These are phyloP conservation scores for Amphipyra tragopoginis DNA, from an alignment of 2,888 invertebrate genomes.

Conservation along the genomic window DNA sequence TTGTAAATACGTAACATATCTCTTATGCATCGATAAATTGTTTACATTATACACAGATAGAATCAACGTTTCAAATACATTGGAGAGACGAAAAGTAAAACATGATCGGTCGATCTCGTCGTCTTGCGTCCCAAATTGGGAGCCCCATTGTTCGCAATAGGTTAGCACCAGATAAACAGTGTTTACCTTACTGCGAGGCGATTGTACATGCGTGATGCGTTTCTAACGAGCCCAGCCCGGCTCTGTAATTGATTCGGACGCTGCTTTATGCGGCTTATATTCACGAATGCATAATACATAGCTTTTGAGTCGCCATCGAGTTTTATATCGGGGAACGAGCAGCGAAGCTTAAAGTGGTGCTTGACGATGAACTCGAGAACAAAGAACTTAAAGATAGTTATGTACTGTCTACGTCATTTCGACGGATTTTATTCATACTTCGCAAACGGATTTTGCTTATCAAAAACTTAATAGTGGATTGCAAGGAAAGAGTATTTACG, in stretches of 20 bases:
- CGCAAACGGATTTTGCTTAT: conserved; percentile 17
- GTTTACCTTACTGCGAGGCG: conserved; percentile 82
- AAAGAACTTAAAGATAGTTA: conserved; percentile 69
- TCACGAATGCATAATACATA: conserved; percentile 89
- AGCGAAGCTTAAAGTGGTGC: conserved; percentile 62
- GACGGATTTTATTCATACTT: conserved; percentile 48
- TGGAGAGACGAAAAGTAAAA: conserved; percentile 59
- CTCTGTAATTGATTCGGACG: conserved; percentile 87
- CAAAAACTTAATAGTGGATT: conserved; percentile 8
- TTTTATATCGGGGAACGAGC: conserved; percentile 71
- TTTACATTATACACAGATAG: conserved; percentile 54
- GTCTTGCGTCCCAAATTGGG: conserved; percentile 81
- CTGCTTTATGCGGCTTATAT: conserved; percentile 87
- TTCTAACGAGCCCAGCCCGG: conserved; percentile 86
- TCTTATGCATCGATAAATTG: conserved; percentile 52
- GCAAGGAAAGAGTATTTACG: not conserved
- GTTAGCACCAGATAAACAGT: conserved; percentile 86
- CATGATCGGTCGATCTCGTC: conserved; percentile 71
- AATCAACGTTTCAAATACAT: conserved; percentile 48
- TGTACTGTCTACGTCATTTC: conserved; percentile 39
- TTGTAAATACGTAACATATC: conserved; percentile 39
- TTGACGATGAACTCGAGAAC: conserved; percentile 68
- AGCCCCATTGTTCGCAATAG: conserved; percentile 83
- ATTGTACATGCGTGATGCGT: conserved; percentile 90
- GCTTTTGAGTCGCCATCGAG: conserved; percentile 71